Evolutionary conservation across 2,888 invertebrate species (phyloP).

Genomic region (Glaucopsyche alexis): DNA sequence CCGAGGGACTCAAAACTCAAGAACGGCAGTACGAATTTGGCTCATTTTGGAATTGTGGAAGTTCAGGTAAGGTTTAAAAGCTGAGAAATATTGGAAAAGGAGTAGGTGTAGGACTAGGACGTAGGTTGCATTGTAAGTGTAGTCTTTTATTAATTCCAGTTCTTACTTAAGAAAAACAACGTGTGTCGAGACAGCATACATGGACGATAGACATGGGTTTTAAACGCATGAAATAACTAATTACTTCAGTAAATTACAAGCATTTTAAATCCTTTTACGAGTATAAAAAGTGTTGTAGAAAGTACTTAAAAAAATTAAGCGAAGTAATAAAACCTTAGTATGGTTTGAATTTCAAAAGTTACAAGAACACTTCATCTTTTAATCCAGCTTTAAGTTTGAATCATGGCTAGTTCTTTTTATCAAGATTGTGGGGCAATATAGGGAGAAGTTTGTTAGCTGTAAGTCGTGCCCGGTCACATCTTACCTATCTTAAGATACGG

Average conservation of each 20-base stretch:
- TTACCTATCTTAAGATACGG: constrained; percentile 79
- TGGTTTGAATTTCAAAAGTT: constrained; percentile 51
- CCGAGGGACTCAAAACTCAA: too few relatives aligned
- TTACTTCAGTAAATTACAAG: not conserved
- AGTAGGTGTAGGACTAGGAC: too few relatives aligned
- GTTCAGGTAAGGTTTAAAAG: too few relatives aligned
- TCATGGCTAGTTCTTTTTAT: constrained; percentile 76
- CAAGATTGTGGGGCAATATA: constrained; percentile 74
- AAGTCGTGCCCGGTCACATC: constrained; percentile 76
- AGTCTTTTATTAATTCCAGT: too few relatives aligned
- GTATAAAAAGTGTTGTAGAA: constrained; percentile 15
- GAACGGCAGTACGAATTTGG: too few relatives aligned
- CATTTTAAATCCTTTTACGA: not conserved
- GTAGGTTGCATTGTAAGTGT: too few relatives aligned
- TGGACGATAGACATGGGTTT: too few relatives aligned
- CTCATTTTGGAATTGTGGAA: too few relatives aligned
- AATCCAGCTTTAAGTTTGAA: constrained; percentile 72
- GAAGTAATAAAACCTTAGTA: constrained; percentile 30
- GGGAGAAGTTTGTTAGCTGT: constrained; percentile 67
- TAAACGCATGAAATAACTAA: not conserved
- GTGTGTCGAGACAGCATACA: too few relatives aligned
- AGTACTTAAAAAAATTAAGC: constrained; percentile 29
- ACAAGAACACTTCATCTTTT: constrained; percentile 49
- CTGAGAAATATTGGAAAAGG: too few relatives aligned
- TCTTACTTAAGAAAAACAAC: too few relatives aligned